These are phyloP conservation scores for Seira sanloemensis DNA, from an alignment of 2,888 invertebrate species.

Conservation along the genomic window DNA sequence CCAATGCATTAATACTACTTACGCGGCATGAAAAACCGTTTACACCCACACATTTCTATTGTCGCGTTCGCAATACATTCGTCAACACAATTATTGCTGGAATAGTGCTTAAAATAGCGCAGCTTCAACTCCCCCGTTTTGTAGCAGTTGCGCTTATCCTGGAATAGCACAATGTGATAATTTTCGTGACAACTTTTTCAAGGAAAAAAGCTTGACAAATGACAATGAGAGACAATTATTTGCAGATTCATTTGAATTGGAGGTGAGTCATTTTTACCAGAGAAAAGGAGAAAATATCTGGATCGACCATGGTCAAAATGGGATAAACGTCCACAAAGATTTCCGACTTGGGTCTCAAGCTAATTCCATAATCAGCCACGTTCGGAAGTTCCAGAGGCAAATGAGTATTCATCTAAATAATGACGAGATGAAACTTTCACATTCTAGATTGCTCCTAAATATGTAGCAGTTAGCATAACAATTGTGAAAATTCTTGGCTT, in stretches of 20 bases:
- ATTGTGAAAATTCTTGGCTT: not conserved
- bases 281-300: slow-evolving; percentile 49
- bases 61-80: slow-evolving; percentile 69
- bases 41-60: slow-evolving; percentile 57
- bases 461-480: not conserved
- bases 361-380: slow-evolving; percentile 65
- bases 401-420: slow-evolving; percentile 45
- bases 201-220: too few relatives aligned
- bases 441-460: not conserved
- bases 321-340: slow-evolving; percentile 66
- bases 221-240: too few relatives aligned
- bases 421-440: not conserved
- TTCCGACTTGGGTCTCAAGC: slow-evolving; percentile 63
- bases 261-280: slow-evolving; percentile 47
- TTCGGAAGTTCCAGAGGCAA: slow-evolving; percentile 43
- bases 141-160: slow-evolving; percentile 69
- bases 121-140: slow-evolving; percentile 58
- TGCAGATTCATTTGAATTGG: not conserved
- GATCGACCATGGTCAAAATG: slow-evolving; percentile 65
- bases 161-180: not conserved
- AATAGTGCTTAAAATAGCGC: slow-evolving; percentile 64
- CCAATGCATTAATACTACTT: too few relatives aligned
- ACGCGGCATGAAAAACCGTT: slow-evolving; percentile 71
- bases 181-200: not conserved
- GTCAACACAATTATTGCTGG: slow-evolving; percentile 67